Evolutionary conservation across 2,797 vertebrate species (phyloP).

Genomic region (Enteromius viviparus): DNA sequence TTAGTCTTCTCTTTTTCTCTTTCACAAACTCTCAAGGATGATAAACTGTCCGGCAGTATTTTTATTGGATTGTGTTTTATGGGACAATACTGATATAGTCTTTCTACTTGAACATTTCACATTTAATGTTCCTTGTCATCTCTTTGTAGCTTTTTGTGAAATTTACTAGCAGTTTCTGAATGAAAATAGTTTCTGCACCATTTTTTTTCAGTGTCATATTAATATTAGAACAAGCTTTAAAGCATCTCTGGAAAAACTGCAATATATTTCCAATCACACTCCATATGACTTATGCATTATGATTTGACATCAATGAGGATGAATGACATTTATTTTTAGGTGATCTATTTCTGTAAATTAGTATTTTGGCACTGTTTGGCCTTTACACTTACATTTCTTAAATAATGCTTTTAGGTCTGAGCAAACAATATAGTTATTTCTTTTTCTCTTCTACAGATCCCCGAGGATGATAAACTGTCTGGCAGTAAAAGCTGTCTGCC

Average conservation of each 20-base stretch:
- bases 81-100: no score
- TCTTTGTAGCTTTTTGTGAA: neutral
- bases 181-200: neutral
- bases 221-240: no score
- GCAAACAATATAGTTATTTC: neutral
- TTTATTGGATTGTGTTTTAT: no score
- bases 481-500: conserved; percentile 77
- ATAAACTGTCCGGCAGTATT: conserved; percentile 53
- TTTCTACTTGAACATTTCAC: neutral
- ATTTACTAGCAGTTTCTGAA: neutral
- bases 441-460: conserved; percentile 71
- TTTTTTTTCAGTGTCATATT: neutral
- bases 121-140: neutral
- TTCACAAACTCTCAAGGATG: conserved; percentile 66
- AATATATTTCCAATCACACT: neutral
- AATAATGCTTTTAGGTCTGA: neutral
- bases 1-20: no score
- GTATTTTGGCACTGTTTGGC: neutral
- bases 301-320: neutral
- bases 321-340: neutral
- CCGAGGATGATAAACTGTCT: conserved; percentile 61
- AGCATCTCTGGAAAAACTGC: no score
- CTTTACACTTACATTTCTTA: neutral
- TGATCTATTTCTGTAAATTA: neutral
- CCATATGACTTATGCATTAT: neutral